phyloP scores from a whole-genome alignment of 2,797 vertebrate species.

The Coccyzus lansbergi region DNA sequence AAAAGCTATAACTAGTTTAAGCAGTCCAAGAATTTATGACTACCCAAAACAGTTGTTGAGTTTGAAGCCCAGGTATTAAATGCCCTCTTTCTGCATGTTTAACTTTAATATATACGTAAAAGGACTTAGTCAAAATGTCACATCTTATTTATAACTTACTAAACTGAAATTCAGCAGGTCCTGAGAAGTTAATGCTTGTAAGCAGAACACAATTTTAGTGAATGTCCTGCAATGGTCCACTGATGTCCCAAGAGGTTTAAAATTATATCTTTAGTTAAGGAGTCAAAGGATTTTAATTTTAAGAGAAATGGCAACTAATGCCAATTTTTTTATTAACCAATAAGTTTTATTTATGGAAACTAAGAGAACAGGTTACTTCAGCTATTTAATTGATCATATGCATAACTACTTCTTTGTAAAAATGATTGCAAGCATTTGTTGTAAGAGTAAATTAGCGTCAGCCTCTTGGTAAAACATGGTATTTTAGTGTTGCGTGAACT shows the following conservation, averaged over 20 bases:
- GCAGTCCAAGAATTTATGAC: neutral
- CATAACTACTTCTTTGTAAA: neutral
- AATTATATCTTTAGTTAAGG: neutral
- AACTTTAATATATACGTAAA: neutral
- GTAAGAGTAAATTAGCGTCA: neutral
- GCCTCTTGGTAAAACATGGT: neutral
- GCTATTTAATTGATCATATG: neutral
- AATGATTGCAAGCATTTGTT: neutral
- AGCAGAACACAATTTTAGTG: neutral
- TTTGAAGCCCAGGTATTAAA: slow-evolving; percentile 27
- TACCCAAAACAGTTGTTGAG: neutral
- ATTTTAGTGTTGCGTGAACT: neutral
- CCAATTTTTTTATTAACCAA: neutral
- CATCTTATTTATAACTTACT: neutral
- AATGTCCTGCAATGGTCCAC: neutral
- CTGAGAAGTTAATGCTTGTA: neutral
- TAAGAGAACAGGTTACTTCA: neutral
- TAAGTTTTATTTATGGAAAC: neutral
- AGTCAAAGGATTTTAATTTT: neutral
- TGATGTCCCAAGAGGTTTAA: neutral
- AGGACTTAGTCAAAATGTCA: neutral
- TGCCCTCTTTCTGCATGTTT: no score
- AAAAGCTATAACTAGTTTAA: neutral
- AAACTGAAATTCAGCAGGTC: neutral
- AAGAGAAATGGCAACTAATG: neutral